Conservation (phyloP, 2,113 vertebrate genomes). For the Probosciger aterrimus region DNA sequence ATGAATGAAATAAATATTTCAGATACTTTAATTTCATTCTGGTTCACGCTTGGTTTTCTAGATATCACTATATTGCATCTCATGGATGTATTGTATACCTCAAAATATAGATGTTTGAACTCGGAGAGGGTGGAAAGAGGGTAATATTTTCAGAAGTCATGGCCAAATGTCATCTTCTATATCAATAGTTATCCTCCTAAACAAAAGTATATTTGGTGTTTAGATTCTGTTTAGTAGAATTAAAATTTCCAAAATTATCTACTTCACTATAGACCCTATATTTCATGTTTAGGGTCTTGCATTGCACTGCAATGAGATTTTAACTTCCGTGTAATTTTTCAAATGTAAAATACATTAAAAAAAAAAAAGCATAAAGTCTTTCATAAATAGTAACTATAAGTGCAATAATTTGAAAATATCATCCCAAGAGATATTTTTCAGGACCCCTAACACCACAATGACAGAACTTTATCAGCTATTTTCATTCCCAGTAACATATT, state of each 20-base stretch:
- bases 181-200: background rate
- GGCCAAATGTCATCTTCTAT: background rate
- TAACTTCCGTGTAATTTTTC: background rate
- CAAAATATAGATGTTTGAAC: background rate
- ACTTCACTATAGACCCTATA: background rate
- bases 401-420: background rate
- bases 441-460: background rate
- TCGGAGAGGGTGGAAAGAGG: fast-evolving
- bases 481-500: background rate
- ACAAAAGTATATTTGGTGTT: background rate
- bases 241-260: background rate
- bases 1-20: background rate
- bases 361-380: background rate
- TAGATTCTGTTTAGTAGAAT: background rate
- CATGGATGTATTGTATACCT: background rate
- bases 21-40: background rate
- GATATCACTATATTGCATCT: background rate
- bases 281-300: background rate
- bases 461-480: background rate
- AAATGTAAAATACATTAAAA: background rate
- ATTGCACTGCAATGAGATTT: background rate
- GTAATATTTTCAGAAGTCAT: background rate
- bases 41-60: background rate
- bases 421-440: background rate
- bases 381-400: background rate